Evolutionary conservation across 2,113 vertebrate species (phyloP).

Genomic region (Albula glossodonta): DNA sequence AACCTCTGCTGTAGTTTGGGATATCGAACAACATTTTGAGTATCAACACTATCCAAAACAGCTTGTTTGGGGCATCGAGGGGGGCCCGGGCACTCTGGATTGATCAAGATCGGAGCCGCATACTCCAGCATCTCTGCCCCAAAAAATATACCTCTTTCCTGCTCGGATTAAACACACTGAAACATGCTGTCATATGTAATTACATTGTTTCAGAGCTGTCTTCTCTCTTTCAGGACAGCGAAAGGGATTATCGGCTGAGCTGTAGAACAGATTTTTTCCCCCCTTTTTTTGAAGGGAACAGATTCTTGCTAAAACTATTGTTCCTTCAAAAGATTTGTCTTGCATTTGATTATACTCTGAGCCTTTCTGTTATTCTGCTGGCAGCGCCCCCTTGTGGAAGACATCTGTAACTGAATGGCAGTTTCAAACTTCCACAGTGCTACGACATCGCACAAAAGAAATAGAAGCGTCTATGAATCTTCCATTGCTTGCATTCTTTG

Average conservation of each 20-base stretch:
- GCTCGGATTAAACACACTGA: background rate
- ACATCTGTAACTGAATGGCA: constrained; percentile 2
- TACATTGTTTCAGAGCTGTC: constrained; percentile 15
- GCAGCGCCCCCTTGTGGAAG: constrained; percentile 38
- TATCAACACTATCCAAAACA: background rate
- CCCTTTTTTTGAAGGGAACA: constrained; percentile 4
- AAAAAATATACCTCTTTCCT: background rate
- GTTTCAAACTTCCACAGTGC: background rate
- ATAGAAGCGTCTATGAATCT: background rate
- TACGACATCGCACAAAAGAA: constrained; percentile 11
- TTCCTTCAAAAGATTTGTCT: constrained; percentile 27
- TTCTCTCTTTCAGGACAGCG: constrained; percentile 4
- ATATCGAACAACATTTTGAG: background rate
- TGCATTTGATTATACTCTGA: constrained; percentile 19
- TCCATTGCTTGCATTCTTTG: background rate
- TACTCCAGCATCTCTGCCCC: background rate
- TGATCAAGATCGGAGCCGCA: background rate
- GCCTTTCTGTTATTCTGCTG: constrained; percentile 6
- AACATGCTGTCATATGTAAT: background rate
- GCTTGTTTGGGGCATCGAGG: background rate
- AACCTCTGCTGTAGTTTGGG: background rate
- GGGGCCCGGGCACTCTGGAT: background rate
- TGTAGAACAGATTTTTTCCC: constrained; percentile 7
- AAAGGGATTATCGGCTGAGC: constrained; percentile 27
- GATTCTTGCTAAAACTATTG: constrained; percentile 25